phyloP scores from a whole-genome alignment of 2,113 vertebrate genomes.

The Pomatostomus ruficeps region DNA sequence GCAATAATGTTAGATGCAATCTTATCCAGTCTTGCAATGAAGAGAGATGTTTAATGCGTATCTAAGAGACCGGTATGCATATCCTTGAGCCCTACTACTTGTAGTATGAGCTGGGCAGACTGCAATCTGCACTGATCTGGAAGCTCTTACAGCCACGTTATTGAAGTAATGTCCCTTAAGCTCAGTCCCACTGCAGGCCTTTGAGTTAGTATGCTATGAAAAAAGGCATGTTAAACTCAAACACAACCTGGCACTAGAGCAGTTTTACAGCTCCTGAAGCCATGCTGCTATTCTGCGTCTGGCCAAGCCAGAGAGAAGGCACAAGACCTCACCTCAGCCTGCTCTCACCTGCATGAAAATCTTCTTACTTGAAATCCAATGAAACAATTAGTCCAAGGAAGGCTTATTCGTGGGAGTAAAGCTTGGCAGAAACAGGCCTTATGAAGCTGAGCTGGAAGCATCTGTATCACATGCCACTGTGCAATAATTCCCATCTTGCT shows the following conservation, averaged over 20 bases:
- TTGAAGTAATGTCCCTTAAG: background rate
- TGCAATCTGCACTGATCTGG: background rate
- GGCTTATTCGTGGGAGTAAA: background rate
- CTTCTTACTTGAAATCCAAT: background rate
- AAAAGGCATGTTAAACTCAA: background rate
- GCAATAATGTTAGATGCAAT: background rate
- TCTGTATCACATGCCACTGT: background rate
- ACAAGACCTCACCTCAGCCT: background rate
- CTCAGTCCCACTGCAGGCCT: background rate
- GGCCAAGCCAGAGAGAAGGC: background rate
- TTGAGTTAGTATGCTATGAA: background rate
- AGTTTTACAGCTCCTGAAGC: background rate
- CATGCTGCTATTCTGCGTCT: background rate
- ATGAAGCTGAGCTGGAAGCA: background rate
- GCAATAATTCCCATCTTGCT: slow-evolving; percentile 18
- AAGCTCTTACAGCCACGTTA: background rate
- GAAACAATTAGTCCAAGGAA: background rate
- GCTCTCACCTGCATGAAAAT: background rate
- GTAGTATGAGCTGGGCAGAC: background rate
- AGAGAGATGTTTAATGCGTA: background rate
- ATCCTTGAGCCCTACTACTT: background rate
- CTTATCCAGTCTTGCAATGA: background rate
- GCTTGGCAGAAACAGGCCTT: background rate
- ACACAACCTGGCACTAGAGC: background rate
- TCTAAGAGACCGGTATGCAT: background rate